Evolutionary conservation across 2,113 vertebrate species (phyloP), one percentile per base, ranked within the genome.

Genomic region (Henicopernis longicauda): DNA sequence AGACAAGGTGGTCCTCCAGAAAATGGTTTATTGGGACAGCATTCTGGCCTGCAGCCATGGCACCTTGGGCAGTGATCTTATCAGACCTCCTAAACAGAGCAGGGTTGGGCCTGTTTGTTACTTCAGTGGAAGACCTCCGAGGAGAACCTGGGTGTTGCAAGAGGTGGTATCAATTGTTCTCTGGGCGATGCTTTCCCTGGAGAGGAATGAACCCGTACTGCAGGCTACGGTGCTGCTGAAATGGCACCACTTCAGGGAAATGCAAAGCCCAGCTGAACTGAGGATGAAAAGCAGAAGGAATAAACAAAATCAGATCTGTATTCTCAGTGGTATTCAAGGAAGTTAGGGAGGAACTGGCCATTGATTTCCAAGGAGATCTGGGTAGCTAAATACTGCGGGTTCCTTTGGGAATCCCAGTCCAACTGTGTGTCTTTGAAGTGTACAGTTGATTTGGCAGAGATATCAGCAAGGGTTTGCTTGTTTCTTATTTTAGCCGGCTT

Each of bases 101-200:
- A 96, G 91, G 93, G 91, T 95, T 97, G 96, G 96, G 94, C 96
- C 96, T 96, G 94, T 96, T 95, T 97, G 91, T 70, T 94, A 83
- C 95, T 85, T 22, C 62, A 1, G 52, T 90, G 82, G 86, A 82
- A 90, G 97, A 96, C 97, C 97, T 97, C 97, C 93, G 44, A 97
- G 93, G 96, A 97, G 96, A 97, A 13, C 38, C 58, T 50, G 89
- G 42, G 78, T 95, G 91, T 94, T 95, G 93, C 94, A 95, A 96
- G 84, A 80, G 7, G 3, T 52, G 62, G 14, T 50, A 47, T 81
- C 40, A 32, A 86, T 93, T 88, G 84, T 73, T 94, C 81, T 76
- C 57, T 52, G 66, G 69, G 89, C 1, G 0, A 74, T 74, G 81
- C 72, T 86, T 62, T 92, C 89, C 79, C 52, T 29, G 54, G 36